Evolutionary conservation across 1,140 invertebrate genomes (phyloP).

Genomic region (Nephila pilipes): DNA sequence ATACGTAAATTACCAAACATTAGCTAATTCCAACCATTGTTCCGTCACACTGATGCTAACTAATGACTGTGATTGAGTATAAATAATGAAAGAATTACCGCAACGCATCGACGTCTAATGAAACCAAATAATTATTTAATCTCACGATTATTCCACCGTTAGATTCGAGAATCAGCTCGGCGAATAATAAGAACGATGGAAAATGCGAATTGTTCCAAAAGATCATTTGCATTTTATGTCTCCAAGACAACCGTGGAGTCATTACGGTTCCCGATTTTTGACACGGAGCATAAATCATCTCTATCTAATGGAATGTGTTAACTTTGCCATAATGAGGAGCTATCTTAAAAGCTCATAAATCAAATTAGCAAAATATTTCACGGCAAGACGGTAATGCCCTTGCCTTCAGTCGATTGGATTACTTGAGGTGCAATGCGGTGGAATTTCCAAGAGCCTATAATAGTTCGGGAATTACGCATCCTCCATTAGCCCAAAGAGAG

Average conservation of each 20-base stretch:
- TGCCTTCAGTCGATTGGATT: slow-evolving; percentile 2
- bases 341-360: slow-evolving; percentile 72
- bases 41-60: too few relatives aligned
- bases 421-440: background rate
- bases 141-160: too few relatives aligned
- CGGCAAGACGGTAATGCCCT: slow-evolving; percentile 11
- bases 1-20: too few relatives aligned
- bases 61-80: too few relatives aligned
- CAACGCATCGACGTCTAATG: too few relatives aligned
- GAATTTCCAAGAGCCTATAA: slow-evolving; percentile 57
- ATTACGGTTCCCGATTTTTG: slow-evolving; percentile 38
- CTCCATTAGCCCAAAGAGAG: slow-evolving; percentile 56
- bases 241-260: background rate
- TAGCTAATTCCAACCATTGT: too few relatives aligned
- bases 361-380: slow-evolving; percentile 71
- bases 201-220: background rate
- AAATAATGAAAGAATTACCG: too few relatives aligned
- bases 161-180: too few relatives aligned
- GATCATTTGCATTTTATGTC: slow-evolving; percentile 20
- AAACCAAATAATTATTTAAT: too few relatives aligned
- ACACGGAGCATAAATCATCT: slow-evolving; percentile 43
- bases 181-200: background rate
- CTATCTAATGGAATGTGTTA: slow-evolving; percentile 65
- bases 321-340: slow-evolving; percentile 46
- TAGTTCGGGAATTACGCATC: slow-evolving; percentile 57